Evolutionary conservation across 2,113 vertebrate species (phyloP).

Genomic region (Halcyon malimbica): DNA sequence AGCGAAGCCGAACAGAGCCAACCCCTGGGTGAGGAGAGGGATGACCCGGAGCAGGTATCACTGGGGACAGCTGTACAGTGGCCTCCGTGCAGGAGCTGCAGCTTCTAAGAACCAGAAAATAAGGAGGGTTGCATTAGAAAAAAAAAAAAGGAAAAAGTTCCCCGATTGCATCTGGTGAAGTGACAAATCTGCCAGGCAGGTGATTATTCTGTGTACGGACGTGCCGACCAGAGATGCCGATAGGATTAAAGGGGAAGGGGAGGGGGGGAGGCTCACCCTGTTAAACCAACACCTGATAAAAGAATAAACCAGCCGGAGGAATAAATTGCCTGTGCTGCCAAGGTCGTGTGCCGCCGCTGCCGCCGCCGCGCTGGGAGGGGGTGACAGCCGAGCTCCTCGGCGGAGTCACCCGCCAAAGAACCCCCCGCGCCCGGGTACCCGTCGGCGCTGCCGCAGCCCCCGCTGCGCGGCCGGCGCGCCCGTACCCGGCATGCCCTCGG

Average conservation of each 20-base stretch:
- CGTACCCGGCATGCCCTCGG: conserved; percentile 70
- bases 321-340: not conserved
- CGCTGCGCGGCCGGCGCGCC: not conserved
- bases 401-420: rapidly evolving
- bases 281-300: conserved; percentile 62
- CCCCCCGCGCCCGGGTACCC: rapidly evolving
- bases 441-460: not conserved
- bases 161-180: conserved; percentile 64
- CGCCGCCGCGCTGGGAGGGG: not conserved
- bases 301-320: conserved; percentile 9
- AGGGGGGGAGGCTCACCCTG: not conserved
- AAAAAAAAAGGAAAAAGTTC: not conserved
- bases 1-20: not conserved
- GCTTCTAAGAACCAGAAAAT: conserved; percentile 40
- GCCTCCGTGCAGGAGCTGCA: not conserved
- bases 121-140: not conserved
- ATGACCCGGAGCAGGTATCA: not conserved
- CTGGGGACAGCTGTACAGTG: not conserved
- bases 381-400: rapidly evolving
- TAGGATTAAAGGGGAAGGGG: conserved; percentile 56
- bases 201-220: conserved; percentile 59
- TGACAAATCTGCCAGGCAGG: conserved; percentile 66
- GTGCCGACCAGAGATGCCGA: conserved; percentile 51
- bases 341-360: not conserved
- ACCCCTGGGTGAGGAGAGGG: not conserved